Percentiles rank a stretch among this genome's conserved stretches.
Conservation (phyloP, 2,113 vertebrate genomes). For the Hippolais icterina region DNA sequence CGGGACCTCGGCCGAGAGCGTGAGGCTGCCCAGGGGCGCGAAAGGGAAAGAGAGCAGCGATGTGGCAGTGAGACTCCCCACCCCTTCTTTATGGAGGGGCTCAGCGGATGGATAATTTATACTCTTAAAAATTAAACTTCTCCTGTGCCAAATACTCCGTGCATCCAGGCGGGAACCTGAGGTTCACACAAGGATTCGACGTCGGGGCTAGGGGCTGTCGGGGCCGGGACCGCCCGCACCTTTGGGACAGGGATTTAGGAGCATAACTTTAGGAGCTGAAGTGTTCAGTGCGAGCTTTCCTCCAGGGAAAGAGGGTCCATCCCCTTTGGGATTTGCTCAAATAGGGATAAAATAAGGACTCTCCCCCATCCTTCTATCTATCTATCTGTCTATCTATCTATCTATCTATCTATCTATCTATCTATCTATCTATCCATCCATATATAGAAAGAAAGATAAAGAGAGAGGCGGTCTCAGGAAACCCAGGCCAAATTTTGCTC, state of each 20-base stretch:
- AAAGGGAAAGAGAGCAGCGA: not conserved
- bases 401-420: not conserved
- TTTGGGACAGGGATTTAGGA: not conserved
- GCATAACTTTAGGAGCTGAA: not conserved
- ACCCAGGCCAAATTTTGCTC: slow-evolving; percentile 23
- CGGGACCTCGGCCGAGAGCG: not conserved
- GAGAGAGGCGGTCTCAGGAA: not conserved
- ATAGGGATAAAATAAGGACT: not conserved
- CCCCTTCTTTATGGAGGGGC: not conserved
- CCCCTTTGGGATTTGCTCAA: not conserved
- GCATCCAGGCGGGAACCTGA: not conserved
- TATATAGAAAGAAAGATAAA: not conserved
- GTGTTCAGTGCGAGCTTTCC: accelerated
- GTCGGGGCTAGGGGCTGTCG: not conserved
- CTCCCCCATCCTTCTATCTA: not conserved
- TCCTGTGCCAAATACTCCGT: not conserved
- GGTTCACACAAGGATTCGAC: not conserved
- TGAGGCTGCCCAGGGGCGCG: not conserved
- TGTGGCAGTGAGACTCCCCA: too few relatives aligned
- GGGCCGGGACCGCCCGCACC: accelerated
- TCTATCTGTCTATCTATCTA: not conserved
- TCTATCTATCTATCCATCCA: too few relatives aligned
- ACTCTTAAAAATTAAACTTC: not conserved
- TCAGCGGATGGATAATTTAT: not conserved
- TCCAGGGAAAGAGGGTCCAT: not conserved